Base-by-base conservation (phyloP, 2,888 invertebrate genomes). In the Brachyptera risi region DNA sequence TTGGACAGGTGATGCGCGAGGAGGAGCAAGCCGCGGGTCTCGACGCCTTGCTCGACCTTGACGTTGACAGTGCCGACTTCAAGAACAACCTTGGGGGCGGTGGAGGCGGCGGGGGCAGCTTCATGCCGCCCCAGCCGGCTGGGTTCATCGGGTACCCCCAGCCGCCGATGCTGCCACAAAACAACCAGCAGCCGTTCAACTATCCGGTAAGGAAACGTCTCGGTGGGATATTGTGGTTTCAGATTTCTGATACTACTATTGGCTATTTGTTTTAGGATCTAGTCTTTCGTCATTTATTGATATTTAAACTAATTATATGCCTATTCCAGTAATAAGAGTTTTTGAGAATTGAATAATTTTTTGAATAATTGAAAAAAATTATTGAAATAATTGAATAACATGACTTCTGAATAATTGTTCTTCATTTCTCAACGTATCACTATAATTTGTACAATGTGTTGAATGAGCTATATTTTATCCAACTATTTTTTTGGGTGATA, bases 61-160 rank as follows among this genome's bases (percentile, higher is more conserved):
- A 87, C 71, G 79, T 90, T 65, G 88, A 87, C 2, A 78, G 79
- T 66, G 79, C 87, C 58, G 77, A 78, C 4, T 78, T 79, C 66
- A 78, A 78, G 61, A 87, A 87, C 70, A 84, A 86, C 75, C 75
- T 80, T 64, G 80, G 77, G 47, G 42, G 42, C 11, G 38, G 38
- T 17, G 47, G 47, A 21, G 37, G 19, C 76, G 79, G 11, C 80
- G 54, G 54, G 19, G 76, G 79, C 9, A 80, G 78, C 1, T 74
- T 74, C 23, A 79, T 80, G 1, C 80, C 83, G 3, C 87, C 90
- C 3, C 84, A 85, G 65, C 88, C 88, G 31, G 83, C 86, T 59
- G 92, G 92, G 0, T 93, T 93, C 72, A 85, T 90, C 66, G 92
- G 90, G 0, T 92, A 83, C 74, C 91, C 92, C 1, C 83, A 81